phyloP scores from a whole-genome alignment of 2,113 vertebrate species.

The Actenoides lindsayi region DNA sequence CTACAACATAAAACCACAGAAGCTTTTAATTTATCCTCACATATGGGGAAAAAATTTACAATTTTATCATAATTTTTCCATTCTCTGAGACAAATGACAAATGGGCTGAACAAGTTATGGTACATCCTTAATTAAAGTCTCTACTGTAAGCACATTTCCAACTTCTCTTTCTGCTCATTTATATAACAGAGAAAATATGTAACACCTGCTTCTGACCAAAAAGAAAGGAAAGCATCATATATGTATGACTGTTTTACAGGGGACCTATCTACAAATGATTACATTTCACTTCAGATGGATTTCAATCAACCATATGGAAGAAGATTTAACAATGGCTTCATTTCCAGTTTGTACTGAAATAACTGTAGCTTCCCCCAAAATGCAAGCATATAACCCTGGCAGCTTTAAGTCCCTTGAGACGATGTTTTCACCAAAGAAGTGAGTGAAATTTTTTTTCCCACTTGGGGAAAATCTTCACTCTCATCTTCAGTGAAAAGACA shows the following conservation, averaged over 20 bases:
- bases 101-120: background rate
- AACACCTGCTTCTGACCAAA: background rate
- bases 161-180: background rate
- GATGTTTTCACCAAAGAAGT: background rate
- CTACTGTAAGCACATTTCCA: background rate
- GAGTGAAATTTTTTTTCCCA: background rate
- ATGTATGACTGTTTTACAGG: background rate
- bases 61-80: background rate
- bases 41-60: background rate
- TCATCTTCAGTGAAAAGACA: background rate
- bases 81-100: background rate
- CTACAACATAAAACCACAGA: background rate
- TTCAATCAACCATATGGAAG: background rate
- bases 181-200: background rate
- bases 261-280: background rate
- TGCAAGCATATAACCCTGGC: background rate
- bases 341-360: background rate
- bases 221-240: background rate
- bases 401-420: background rate
- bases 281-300: background rate
- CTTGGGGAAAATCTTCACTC: background rate
- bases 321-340: background rate
- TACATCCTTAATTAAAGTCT: background rate
- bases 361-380: background rate
- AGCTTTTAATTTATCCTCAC: background rate